Evolutionary conservation across 2,113 vertebrate species (phyloP).

Genomic region (Pungitius pungitius): DNA sequence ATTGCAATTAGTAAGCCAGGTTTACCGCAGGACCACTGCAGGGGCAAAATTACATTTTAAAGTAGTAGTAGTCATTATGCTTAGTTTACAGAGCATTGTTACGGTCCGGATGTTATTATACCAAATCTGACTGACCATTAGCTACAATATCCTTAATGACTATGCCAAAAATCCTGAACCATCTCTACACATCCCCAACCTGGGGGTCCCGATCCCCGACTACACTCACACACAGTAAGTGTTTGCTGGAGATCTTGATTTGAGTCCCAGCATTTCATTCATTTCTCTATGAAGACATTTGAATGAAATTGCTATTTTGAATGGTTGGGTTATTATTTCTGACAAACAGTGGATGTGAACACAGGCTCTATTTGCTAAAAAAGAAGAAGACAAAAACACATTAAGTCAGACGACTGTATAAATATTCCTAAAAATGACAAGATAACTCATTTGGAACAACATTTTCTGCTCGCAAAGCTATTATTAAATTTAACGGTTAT

Average conservation of each 20-base stretch:
- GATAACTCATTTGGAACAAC: neutral
- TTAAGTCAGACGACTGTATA: neutral
- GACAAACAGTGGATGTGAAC: too few relatives aligned
- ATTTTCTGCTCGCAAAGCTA: neutral
- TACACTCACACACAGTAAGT: too few relatives aligned
- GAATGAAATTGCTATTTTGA: too few relatives aligned
- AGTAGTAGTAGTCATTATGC: neutral
- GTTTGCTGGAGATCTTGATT: too few relatives aligned
- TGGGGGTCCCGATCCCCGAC: too few relatives aligned
- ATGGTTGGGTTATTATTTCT: too few relatives aligned
- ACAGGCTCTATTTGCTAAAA: neutral
- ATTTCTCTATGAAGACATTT: too few relatives aligned
- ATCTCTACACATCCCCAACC: neutral
- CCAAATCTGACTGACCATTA: neutral
- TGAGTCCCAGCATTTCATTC: too few relatives aligned
- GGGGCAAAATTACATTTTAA: too few relatives aligned
- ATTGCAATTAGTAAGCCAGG: too few relatives aligned
- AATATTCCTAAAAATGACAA: neutral
- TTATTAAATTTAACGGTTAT: neutral
- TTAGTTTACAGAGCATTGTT: neutral
- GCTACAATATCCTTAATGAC: neutral
- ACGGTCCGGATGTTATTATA: neutral
- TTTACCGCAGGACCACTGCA: too few relatives aligned
- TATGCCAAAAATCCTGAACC: neutral
- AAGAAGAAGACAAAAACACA: neutral